Evolutionary conservation across 2,113 vertebrate genomes (phyloP).

Genomic region (Zosterops pallidus): DNA sequence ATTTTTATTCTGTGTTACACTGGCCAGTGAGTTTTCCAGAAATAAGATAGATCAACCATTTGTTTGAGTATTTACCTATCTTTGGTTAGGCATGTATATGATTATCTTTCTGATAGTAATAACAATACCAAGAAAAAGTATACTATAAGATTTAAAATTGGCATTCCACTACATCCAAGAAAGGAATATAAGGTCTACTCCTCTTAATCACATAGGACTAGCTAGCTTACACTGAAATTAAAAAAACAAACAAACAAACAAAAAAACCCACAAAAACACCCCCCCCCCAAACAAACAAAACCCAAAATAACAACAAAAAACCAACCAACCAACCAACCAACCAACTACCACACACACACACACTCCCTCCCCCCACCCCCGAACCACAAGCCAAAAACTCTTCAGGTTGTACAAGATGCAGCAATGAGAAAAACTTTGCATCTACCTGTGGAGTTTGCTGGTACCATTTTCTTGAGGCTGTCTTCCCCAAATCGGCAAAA

Average conservation of each 20-base stretch:
- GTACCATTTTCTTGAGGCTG: neutral
- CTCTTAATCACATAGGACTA: neutral
- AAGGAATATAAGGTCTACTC: neutral
- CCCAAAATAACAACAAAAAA: neutral
- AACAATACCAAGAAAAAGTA: neutral
- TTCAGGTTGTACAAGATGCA: neutral
- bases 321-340: neutral
- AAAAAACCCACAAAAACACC: too few species aligned
- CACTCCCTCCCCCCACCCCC: neutral
- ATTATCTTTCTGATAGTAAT: neutral
- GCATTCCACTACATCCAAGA: neutral
- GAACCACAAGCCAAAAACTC: neutral
- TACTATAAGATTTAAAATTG: neutral
- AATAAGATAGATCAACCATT: neutral
- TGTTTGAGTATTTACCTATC: neutral
- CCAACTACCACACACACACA: too few species aligned
- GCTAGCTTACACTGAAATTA: neutral
- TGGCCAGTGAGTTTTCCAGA: neutral
- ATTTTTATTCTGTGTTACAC: neutral
- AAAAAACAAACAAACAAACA: neutral
- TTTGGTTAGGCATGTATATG: neutral
- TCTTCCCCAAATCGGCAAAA: neutral
- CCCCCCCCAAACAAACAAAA: neutral
- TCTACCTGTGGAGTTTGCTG: neutral
- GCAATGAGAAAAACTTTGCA: neutral